Evolutionary conservation across 2,113 vertebrate genomes (phyloP), one percentile per base, ranked within the genome.

Genomic region (Apteryx owenii): DNA sequence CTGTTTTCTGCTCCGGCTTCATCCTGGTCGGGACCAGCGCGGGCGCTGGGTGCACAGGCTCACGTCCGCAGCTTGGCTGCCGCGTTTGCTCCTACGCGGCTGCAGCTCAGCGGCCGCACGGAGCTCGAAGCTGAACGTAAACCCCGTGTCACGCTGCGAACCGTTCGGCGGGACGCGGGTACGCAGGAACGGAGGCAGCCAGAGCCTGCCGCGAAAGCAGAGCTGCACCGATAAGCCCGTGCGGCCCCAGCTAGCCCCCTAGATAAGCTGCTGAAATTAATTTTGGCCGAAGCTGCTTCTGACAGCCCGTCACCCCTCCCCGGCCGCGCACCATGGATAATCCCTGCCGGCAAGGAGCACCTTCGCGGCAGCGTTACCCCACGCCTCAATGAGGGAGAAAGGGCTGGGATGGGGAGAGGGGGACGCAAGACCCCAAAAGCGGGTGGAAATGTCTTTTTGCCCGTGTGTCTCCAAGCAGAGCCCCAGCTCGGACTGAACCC

Each of bases 261-360:
- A 91, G 91, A 81, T 88, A 88, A 93, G 82, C 81, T 70, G 91
- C 81, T 93, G 50, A 77, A 85, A 94, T 80, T 38, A 79, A 80
- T 88, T 93, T 84, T 75, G 1, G 3, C 58, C 48, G 79, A 88
- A 93, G 88, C 88, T 66, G 66, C 85, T 88, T 21, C 31, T 82
- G 70, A 16, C 70, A 85, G 62, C 58, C 70, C 88, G 50, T 76
- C 81, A 50, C 21, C 81, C 51, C 76, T 12, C 77, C 62, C 31
- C 44, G 29, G 65, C 21, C 44, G 85, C 64, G 87, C 69, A 78
- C 73, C 72, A 28, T 5, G 1, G 80, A 89, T 44, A 60, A 92
- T 95, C 77, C 94, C 91, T n/a, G 58, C 25, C 46, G 51, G 86
- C 2, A 0, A 78, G 88, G 88, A 83, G 50, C 85, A 92, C 33